Evolutionary conservation across 2,888 invertebrate species (phyloP), one percentile per base, ranked within the genome.

Genomic region (Meghimatium bilineatum): DNA sequence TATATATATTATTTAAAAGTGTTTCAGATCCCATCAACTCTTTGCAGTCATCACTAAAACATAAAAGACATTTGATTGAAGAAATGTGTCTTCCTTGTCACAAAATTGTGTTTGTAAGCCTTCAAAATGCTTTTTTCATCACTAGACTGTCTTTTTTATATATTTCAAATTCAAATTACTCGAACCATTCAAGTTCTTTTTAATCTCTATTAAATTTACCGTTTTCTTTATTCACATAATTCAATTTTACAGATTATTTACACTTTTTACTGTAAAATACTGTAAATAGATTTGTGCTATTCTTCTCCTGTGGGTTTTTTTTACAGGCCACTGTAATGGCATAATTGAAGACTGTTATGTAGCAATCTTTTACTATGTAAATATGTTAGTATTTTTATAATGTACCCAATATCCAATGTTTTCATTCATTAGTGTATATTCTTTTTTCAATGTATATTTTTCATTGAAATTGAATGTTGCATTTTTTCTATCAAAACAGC

Each of bases 181-280:
- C 29, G 63, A 63, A 63, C 14, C 29, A 63, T 8, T n/a, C 5
- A 1, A 5, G 2, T n/a, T 29, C 1, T 63, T 63, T 63, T n/a
- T 29, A 1, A 29, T 63, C 14, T n/a, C 3, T 26, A n/a, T n/a
- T 63, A 5, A 63, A 26, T 5, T 63, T 63, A 29, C 29, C 12
- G 29, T 29, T 29, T 3, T 63, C 29, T 63, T n/a, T n/a, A 12
- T 12, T 56, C 56, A 56, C 56, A 56, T 56, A 56, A 56, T 56
- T 56, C 44, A 12, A 44, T 44, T n/a, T 44, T 23, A 23, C 56
- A 63, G 29, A 63, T 63, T 63, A 29, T 63, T 63, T 63, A 69
- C 20, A 69, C 36, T 69, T 56, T 69, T 36, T 69, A 38, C 69
- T 72, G 72, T 72, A 72, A 38, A 72, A 72, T 72, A 72, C 72